Base-by-base conservation (phyloP, 64 coral and sea anemone genomes). In the Platygyra sinensis region DNA sequence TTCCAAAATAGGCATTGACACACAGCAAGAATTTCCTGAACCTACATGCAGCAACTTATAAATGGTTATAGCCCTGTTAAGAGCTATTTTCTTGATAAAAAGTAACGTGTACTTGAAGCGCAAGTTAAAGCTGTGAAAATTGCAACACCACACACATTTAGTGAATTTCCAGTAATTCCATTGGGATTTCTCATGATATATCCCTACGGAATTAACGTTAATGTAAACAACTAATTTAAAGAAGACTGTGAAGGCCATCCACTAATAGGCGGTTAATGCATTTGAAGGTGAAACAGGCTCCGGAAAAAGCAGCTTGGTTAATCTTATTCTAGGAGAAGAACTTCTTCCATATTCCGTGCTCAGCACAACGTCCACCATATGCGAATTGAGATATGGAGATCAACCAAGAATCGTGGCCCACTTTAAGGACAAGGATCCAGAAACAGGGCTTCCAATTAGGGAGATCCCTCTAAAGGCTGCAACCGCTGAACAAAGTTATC, bases 321-420 rank as follows among this genome's bases (percentile, higher is more conserved):
- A 83, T 0, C 71, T 69, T 8, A 72, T 86, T 62, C 51, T 69
- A 10, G 82, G 82, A 8, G 64, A 86, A n/a, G 62, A 83, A 22
- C 29, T 86, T 18, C 33, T 86, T 38, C 82, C 82, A 10, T 72
- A 46, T 46, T 86, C 82, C 10, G 18, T 86, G 10, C 64, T 86
- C 15, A 86, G 82, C 20, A 86, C 62, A 49, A 86, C 82, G 16
- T 86, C 82, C 42, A 86, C 82, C 10, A 86, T 86, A 25, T 86
- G 82, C 10, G 82, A 86, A 25, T 15, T 86, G 64, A 86, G 19
- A 65, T 86, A 86, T 20, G 82, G 28, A 57, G 49, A 87, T 1
- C 20, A 75, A 42, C 39, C n/a, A 0, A 65, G 49, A 74, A 6
- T 59, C 2, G 62, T 24, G 13, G 59, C 32, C 59, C 86, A 87